Percentiles rank a stretch among this genome's conserved stretches.
Evolutionary conservation across 2,113 vertebrate species (phyloP).

Genomic region (Eira barbara): DNA sequence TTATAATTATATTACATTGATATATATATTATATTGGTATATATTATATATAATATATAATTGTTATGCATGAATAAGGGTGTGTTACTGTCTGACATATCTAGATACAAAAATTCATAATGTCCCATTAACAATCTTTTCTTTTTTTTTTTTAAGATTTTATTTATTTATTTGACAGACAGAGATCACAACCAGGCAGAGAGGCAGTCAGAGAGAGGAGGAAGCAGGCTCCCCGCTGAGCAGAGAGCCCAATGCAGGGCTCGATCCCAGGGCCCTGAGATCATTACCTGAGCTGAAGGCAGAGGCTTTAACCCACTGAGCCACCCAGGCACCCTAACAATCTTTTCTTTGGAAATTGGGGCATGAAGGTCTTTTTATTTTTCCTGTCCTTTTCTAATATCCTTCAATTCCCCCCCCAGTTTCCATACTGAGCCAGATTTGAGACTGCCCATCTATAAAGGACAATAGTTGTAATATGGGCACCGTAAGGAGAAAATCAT

Average conservation of each 20-base stretch:
- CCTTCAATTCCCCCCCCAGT: background rate
- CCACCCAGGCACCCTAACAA: background rate
- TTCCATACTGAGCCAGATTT: background rate
- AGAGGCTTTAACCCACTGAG: too few species aligned
- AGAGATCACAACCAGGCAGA: too few species aligned
- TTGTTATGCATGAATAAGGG: background rate
- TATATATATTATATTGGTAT: too few species aligned
- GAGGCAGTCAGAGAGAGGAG: too few species aligned
- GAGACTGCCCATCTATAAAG: background rate
- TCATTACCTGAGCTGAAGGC: too few species aligned
- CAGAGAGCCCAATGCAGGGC: too few species aligned
- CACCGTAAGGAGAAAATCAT: background rate
- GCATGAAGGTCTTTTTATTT: background rate
- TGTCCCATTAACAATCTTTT: background rate
- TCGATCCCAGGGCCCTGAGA: too few species aligned
- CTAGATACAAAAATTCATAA: background rate
- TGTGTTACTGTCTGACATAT: background rate
- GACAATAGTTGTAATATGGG: background rate
- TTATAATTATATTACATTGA: too few species aligned
- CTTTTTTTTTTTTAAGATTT: background rate
- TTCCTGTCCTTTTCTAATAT: background rate
- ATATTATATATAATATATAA: too few species aligned
- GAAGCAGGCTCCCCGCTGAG: too few species aligned
- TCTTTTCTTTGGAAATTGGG: background rate
- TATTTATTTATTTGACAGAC: too few species aligned